These are phyloP conservation scores for Lutjanus erythropterus DNA, from an alignment of 2,113 vertebrate species.

Conservation along the genomic window DNA sequence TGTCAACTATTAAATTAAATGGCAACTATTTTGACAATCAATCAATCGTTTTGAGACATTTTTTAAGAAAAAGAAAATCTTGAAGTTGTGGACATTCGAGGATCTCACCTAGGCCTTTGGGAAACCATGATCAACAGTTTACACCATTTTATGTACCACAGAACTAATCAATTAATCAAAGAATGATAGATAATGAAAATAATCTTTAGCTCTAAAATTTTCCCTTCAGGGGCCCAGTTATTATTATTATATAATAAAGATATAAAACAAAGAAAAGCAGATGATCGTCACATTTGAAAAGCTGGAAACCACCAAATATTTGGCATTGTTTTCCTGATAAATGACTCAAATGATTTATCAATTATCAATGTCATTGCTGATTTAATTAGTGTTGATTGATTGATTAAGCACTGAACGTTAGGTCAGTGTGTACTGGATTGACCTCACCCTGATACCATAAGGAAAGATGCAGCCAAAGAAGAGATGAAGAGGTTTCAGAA, in stretches of 20 bases:
- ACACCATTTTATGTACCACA: no score
- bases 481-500: slow-evolving; percentile 16
- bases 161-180: no score
- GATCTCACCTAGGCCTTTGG: no score
- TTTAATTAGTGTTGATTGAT: neutral
- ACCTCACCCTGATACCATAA: neutral
- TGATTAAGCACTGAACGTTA: neutral
- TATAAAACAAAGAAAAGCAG: neutral
- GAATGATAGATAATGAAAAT: no score
- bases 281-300: neutral
- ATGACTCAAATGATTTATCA: neutral
- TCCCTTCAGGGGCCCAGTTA: no score
- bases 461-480: neutral
- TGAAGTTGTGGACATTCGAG: no score
- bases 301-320: neutral
- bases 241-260: neutral
- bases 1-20: no score
- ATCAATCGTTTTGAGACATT: no score
- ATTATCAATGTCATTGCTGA: neutral
- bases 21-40: no score
- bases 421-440: neutral
- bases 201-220: no score
- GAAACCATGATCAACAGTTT: no score
- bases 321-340: neutral
- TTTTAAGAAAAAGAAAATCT: no score